A percentile compares a stretch with the other conserved stretches of the same genome.
Conservation (phyloP, 2,797 vertebrate species). For the Anomalospiza imberbis region DNA sequence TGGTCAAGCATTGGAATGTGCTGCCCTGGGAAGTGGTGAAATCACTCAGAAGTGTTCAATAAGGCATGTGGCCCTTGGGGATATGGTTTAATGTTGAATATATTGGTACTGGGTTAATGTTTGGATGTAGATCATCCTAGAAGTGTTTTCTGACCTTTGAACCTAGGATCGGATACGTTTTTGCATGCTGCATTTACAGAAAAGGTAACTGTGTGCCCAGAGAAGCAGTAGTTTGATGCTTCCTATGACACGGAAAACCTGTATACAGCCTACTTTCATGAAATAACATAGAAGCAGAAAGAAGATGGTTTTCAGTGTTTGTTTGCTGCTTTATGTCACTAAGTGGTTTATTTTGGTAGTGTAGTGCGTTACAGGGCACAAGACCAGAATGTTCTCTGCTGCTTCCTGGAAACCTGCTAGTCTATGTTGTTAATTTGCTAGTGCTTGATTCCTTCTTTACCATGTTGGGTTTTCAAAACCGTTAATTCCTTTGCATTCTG, state of each 20-base stretch:
- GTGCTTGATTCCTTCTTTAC: neutral
- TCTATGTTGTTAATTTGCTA: neutral
- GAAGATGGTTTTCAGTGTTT: neutral
- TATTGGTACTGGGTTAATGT: neutral
- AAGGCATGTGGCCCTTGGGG: neutral
- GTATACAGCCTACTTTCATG: neutral
- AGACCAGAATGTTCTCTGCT: neutral
- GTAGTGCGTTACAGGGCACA: accelerated
- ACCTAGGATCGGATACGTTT: neutral
- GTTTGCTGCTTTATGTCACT: neutral
- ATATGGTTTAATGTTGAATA: neutral
- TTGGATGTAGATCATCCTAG: neutral
- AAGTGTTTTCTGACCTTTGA: neutral
- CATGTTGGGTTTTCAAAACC: neutral
- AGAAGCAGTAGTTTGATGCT: neutral
- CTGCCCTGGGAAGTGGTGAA: neutral
- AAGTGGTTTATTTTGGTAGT: neutral
- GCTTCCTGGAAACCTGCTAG: neutral
- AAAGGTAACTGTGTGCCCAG: neutral
- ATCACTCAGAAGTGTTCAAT: neutral
- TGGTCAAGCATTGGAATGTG: neutral
- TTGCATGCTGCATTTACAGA: neutral
- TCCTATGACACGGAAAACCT: neutral
- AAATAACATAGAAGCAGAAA: neutral
- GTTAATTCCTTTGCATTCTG: neutral